Conservation (phyloP, 2,113 vertebrate species). For the Psilopogon haemacephalus region DNA sequence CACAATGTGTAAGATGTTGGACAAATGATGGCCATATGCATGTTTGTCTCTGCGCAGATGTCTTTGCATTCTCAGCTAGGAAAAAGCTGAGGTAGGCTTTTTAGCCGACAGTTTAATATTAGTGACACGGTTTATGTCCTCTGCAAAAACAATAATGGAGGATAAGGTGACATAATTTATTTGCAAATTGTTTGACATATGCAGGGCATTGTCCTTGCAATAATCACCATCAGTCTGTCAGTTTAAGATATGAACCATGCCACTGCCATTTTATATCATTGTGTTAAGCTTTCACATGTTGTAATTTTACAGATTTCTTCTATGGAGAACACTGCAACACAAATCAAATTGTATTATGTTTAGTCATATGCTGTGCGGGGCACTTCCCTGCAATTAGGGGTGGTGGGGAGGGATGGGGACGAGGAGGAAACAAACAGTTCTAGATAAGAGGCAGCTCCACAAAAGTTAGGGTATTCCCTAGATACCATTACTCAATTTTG, state of each 20-base stretch:
- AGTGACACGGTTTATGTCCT: slow-evolving; percentile 92
- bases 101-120: slow-evolving; percentile 89
- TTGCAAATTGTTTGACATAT: slow-evolving; percentile 96
- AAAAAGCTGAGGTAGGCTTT: slow-evolving; percentile 93
- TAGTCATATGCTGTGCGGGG: slow-evolving; percentile 57
- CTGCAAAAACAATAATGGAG: slow-evolving; percentile 91
- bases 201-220: slow-evolving; percentile 95
- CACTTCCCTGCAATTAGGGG: slow-evolving; percentile 57
- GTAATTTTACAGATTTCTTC: slow-evolving; percentile 80
- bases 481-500: slow-evolving; percentile 44
- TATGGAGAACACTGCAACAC: slow-evolving; percentile 63
- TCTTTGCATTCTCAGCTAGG: slow-evolving; percentile 84
- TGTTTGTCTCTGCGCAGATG: slow-evolving; percentile 94
- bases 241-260: slow-evolving; percentile 88
- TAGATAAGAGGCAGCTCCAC: slow-evolving; percentile 23
- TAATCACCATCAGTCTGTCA: slow-evolving; percentile 95
- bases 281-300: slow-evolving; percentile 81
- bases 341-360: slow-evolving; percentile 77
- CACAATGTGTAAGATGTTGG: slow-evolving; percentile 96
- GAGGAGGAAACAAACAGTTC: neutral
- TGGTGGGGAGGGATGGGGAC: neutral
- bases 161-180: slow-evolving; percentile 98
- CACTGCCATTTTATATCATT: slow-evolving; percentile 88
- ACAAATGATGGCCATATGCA: slow-evolving; percentile 98
- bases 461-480: slow-evolving; percentile 13